Base-by-base conservation (phyloP, 1,140 invertebrate genomes). In the Philotrypesis tridentata region DNA sequence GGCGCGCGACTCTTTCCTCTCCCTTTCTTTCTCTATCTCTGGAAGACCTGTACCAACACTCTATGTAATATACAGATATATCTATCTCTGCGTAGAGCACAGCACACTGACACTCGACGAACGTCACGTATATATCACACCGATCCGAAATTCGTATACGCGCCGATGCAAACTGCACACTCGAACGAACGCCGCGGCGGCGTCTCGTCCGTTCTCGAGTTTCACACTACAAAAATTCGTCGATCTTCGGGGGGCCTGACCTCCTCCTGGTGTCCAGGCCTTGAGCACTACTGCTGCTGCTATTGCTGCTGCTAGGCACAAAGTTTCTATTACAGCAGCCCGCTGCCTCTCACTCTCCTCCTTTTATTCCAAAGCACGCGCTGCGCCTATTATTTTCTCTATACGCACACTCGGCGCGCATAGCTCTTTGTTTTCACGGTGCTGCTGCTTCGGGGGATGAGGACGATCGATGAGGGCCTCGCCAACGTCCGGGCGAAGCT, bases 171-270 rank as follows among this genome's bases (percentile, higher is more conserved):
- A 55, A 55, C n/a, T n/a, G 48, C 48, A 55, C 48, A 55, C 48
- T 17, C n/a, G 48, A 55, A 55, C 48, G 48, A 55, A 55, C 48
- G 48, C 48, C 17, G 17, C 63, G 25, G 23, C 63, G n/a, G 23
- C 61, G 61, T 65, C 27, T 65, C 60, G 43, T 61, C 21, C 12
- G 74, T 31, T 31, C 27, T 65, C 73, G 23, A 63, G 60, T 76
- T 76, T 76, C 23, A 25, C 63, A 65, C 71, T 72, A n/a, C 25
- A 9, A 48, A 60, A 31, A 76, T 76, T 75, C 73, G 73, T 43
- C 27, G 27, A 72, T 21, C 63, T 63, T 17, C 61, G n/a, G n/a
- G 11, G 61, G n/a, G 61, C 61, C n/a, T 8, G 61, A n/a, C 61
- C 0, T 5, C 61, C n/a, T 55, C 21, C 17, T 55, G 17, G 48